Base-by-base conservation (phyloP, 1,140 invertebrate species). In the Cherax quadricarinatus region DNA sequence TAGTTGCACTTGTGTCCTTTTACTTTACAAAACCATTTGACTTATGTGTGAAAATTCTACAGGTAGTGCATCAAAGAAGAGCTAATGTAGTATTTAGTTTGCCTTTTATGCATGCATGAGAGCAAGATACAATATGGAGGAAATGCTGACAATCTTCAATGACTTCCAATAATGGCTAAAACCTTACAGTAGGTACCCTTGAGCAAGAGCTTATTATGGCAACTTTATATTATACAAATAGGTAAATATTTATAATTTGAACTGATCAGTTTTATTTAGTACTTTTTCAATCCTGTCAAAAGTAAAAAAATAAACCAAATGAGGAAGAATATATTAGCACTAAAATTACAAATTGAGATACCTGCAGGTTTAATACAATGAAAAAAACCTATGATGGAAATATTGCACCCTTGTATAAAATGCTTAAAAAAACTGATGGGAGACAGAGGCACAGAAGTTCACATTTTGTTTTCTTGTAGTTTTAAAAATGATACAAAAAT, bases 321-420 rank as follows among this genome's bases (percentile, higher is more conserved):
- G 10, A 1, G 62, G 18, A 3, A 2, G 21, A 66, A 66, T 21
- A 21, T 16, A 60, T 2, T 21, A 18, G 0, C 62, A 66, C 5
- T 18, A 66, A 66, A 5, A 14, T 66, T 66, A 51, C 30, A 21
- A 75, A 30, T 30, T 9, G 30, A 7, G 16, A 75, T 30, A 30
- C 21, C n/a, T 75, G 24, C 66, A 30, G n/a, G 30, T 30, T 10
- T 30, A 75, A 18, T 18, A 66, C 18, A 75, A 21, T 7, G 21
- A 24, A 7, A 21, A 75, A 75, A 10, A 30, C n/a, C 9, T 5
- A 75, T 75, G 24, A 75, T 10, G n/a, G 9, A 75, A 75, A 75
- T 75, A 75, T 75, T 75, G 70, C 70, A 75, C 70, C 30, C n/a
- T 75, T 75, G 9, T 75, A 75, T 75, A 75, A 75, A 75, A 75